phyloP scores from a whole-genome alignment of 2,888 invertebrate species.

The Eristalis intricaria region DNA sequence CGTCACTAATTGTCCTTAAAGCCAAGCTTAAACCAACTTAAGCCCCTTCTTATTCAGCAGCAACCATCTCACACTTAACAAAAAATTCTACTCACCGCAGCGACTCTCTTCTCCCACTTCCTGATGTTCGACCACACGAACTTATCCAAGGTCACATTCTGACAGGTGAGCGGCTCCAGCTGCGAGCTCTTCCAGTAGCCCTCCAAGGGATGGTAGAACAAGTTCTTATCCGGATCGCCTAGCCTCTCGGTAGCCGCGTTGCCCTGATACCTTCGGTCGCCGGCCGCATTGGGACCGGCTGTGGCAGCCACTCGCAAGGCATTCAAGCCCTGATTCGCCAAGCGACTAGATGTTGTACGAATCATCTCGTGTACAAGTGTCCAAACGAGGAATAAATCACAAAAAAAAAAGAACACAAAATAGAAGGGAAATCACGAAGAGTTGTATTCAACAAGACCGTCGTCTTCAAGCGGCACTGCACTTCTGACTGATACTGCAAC shows the following conservation, averaged over 20 bases:
- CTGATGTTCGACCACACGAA: constrained; percentile 85
- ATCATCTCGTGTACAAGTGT: constrained; percentile 69
- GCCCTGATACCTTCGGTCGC: constrained; percentile 75
- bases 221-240: constrained; percentile 76
- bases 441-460: constrained; percentile 18
- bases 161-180: constrained; percentile 81
- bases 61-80: too few species aligned
- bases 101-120: constrained; percentile 85
- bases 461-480: constrained; percentile 9
- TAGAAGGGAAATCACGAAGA: background rate
- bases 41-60: too few species aligned
- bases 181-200: constrained; percentile 82
- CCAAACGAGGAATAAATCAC: background rate
- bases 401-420: too few species aligned
- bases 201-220: constrained; percentile 76
- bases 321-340: constrained; percentile 70
- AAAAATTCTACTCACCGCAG: constrained; percentile 83
- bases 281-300: constrained; percentile 58
- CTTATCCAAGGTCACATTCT: constrained; percentile 84
- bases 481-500: constrained; percentile 23
- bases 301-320: constrained; percentile 58
- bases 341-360: constrained; percentile 73
- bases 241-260: constrained; percentile 76
- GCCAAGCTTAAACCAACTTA: too few species aligned
- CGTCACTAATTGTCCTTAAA: too few species aligned